phyloP scores from a whole-genome alignment of 2,888 invertebrate genomes.

The Drosophila prolongata region DNA sequence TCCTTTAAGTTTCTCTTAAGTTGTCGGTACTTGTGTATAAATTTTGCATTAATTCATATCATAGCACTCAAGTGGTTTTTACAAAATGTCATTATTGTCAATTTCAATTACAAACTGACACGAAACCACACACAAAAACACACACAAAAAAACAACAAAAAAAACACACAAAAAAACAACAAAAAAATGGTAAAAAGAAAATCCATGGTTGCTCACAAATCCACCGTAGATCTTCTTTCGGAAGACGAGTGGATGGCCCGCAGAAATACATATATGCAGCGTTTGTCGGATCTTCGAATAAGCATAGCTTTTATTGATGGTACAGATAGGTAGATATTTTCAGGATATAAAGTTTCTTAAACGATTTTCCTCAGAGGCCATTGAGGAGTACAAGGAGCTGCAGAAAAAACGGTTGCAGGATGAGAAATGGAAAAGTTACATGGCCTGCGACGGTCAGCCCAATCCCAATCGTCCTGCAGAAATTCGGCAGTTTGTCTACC shows the following conservation, averaged over 20 bases:
- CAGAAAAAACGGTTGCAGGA: slow-evolving; percentile 22
- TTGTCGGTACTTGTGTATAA: slow-evolving; percentile 3
- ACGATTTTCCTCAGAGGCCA: slow-evolving; percentile 47
- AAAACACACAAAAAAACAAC: slow-evolving; percentile 5
- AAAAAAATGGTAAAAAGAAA: slow-evolving; percentile 28
- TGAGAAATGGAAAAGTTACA: slow-evolving; percentile 68
- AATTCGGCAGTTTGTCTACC: slow-evolving; percentile 63
- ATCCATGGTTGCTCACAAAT: background rate
- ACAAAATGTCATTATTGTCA: slow-evolving; percentile 14
- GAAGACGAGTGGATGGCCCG: slow-evolving; percentile 55
- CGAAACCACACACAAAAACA: slow-evolving; percentile 5
- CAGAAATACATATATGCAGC: slow-evolving; percentile 50
- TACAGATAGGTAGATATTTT: slow-evolving; percentile 15
- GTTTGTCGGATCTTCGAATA: slow-evolving; percentile 61
- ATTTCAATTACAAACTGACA: background rate
- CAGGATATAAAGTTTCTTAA: background rate
- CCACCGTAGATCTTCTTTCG: slow-evolving; percentile 40
- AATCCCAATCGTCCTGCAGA: slow-evolving; percentile 62
- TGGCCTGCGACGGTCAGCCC: slow-evolving; percentile 73
- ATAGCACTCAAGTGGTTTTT: slow-evolving; percentile 9
- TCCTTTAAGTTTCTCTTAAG: slow-evolving; percentile 76
- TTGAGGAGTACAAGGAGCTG: slow-evolving; percentile 36
- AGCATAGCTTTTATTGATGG: slow-evolving; percentile 59
- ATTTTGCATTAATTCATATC: slow-evolving; percentile 14
- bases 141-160: slow-evolving; percentile 9